phyloP scores from a whole-genome alignment of 1,140 invertebrate genomes.

The Zaprionus ghesquierei region DNA sequence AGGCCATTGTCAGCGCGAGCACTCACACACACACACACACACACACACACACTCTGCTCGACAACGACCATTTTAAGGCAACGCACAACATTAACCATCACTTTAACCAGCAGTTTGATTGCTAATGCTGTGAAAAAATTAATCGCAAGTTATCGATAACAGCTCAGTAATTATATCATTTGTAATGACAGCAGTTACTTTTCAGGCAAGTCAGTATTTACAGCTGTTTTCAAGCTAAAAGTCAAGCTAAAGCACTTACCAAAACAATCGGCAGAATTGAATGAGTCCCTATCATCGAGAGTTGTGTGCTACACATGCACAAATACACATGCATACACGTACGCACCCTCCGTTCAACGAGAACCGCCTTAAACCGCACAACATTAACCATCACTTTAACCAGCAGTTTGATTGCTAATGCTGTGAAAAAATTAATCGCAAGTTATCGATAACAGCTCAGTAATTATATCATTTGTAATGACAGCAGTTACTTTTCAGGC shows the following conservation, averaged over 20 bases:
- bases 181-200: too few relatives aligned
- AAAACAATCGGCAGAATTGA: not conserved
- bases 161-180: not conserved
- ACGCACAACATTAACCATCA: not conserved
- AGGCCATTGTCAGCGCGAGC: conserved; percentile 52
- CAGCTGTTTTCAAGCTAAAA: not conserved
- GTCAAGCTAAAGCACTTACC: too few relatives aligned
- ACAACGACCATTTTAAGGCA: not conserved
- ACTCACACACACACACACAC: not conserved
- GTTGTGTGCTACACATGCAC: not conserved
- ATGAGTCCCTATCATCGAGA: not conserved
- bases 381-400: not conserved
- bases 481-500: too few relatives aligned
- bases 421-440: not conserved
- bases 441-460: not conserved
- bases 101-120: not conserved
- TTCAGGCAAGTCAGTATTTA: too few relatives aligned
- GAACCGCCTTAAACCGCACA: not conserved
- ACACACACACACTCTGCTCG: not conserved
- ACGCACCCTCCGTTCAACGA: not conserved
- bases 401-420: not conserved
- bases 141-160: not conserved
- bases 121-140: not conserved
- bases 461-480: not conserved
- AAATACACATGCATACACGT: not conserved